phyloP scores from a whole-genome alignment of 2,888 invertebrate species.

The Hyposoter dolosus region DNA sequence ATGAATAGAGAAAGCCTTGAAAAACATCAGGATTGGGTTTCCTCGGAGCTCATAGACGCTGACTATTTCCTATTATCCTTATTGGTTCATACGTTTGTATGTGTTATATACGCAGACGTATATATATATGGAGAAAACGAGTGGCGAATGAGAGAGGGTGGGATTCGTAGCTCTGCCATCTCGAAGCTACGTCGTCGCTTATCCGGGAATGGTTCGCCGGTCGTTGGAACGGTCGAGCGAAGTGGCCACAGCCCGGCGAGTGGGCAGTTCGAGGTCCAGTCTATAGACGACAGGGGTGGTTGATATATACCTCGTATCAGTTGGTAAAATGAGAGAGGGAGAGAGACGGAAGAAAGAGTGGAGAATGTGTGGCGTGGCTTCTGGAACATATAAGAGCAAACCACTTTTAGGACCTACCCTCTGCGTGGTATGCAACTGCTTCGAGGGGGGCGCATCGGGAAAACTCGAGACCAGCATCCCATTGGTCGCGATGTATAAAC shows the following conservation, averaged over 20 bases:
- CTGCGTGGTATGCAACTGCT: slow-evolving; percentile 56
- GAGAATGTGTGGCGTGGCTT: slow-evolving; percentile 72
- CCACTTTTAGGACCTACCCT: slow-evolving; percentile 67
- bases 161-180: slow-evolving; percentile 53
- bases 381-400: slow-evolving; percentile 65
- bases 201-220: slow-evolving; percentile 68
- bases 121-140: slow-evolving; percentile 33
- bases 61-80: slow-evolving; percentile 72
- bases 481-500: slow-evolving; percentile 77
- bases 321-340: slow-evolving; percentile 66
- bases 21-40: slow-evolving; percentile 58
- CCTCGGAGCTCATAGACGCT: slow-evolving; percentile 44
- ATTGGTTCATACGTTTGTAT: slow-evolving; percentile 61
- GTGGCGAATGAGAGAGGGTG: slow-evolving; percentile 55
- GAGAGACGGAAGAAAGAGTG: slow-evolving; percentile 74
- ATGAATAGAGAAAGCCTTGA: slow-evolving; percentile 37
- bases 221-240: slow-evolving; percentile 58
- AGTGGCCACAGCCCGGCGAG: slow-evolving; percentile 61
- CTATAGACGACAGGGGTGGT: slow-evolving; percentile 46
- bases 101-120: neutral
- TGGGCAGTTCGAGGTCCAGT: slow-evolving; percentile 66
- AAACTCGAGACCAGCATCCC: slow-evolving; percentile 82
- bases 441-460: slow-evolving; percentile 78
- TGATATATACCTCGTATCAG: slow-evolving; percentile 60
- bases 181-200: slow-evolving; percentile 61